Evolutionary conservation across 2,888 invertebrate genomes (phyloP).

Genomic region (Heliconius aoede): DNA sequence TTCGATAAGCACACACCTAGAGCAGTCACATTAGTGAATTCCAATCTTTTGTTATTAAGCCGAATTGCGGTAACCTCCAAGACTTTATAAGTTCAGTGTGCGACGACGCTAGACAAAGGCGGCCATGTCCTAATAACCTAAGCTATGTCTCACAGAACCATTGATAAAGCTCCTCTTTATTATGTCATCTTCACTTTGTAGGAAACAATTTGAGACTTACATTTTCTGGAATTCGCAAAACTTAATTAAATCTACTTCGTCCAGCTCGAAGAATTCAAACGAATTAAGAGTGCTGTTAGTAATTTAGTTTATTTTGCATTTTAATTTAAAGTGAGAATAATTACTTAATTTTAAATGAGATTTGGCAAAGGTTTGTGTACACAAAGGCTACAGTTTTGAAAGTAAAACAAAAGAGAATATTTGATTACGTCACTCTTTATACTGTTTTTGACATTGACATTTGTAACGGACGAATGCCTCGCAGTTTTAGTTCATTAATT

Average conservation of each 20-base stretch:
- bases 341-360: conserved; percentile 26
- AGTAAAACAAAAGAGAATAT: conserved; percentile 12
- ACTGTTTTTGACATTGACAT: conserved; percentile 20
- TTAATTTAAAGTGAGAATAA: conserved; percentile 32
- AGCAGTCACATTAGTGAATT: conserved; percentile 25
- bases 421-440: conserved; percentile 22
- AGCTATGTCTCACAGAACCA: conserved; percentile 50
- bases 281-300: conserved; percentile 36
- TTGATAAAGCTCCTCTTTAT: conserved; percentile 36
- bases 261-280: conserved; percentile 34
- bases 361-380: conserved; percentile 9
- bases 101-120: conserved; percentile 51
- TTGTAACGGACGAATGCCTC: neutral
- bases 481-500: neutral
- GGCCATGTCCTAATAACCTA: conserved; percentile 56
- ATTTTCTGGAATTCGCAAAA: conserved; percentile 36
- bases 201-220: conserved; percentile 31
- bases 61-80: conserved; percentile 53
- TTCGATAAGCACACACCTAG: neutral
- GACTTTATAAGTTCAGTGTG: conserved; percentile 49
- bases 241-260: conserved; percentile 37
- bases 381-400: conserved; percentile 10
- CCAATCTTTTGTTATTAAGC: conserved; percentile 58
- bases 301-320: conserved; percentile 31
- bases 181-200: conserved; percentile 39